A percentile compares a stretch with the other conserved stretches of the same genome.
Conservation (phyloP, 1,140 invertebrate genomes). For the Paracyclopina nana region DNA sequence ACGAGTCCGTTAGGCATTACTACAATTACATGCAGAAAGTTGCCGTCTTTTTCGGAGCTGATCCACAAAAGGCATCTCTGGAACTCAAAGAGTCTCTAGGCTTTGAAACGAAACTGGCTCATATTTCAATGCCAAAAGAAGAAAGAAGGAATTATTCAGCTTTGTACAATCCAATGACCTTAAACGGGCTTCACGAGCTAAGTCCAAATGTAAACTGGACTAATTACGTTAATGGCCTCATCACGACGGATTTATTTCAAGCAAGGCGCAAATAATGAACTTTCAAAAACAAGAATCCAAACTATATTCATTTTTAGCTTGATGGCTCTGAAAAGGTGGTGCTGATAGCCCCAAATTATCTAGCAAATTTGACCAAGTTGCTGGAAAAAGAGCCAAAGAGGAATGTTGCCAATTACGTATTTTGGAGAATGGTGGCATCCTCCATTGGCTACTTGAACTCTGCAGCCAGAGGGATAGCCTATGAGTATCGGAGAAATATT, state of each 20-base stretch:
- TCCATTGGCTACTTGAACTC: background rate
- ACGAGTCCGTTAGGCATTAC: background rate
- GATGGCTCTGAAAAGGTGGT: background rate
- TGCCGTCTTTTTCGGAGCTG: background rate
- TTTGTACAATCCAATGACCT: background rate
- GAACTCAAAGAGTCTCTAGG: background rate
- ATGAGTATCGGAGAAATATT: background rate
- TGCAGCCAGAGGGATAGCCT: background rate
- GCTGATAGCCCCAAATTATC: background rate
- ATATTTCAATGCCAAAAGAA: background rate
- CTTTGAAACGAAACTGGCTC: background rate
- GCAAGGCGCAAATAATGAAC: background rate
- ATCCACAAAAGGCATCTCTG: background rate
- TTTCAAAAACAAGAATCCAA: background rate
- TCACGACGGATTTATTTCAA: background rate
- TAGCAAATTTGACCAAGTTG: background rate
- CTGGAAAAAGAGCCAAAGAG: background rate
- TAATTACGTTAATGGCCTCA: background rate
- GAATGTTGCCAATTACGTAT: background rate
- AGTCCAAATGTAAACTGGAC: background rate
- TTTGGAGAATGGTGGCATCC: background rate
- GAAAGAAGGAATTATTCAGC: background rate
- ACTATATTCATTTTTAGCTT: background rate
- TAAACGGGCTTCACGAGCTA: background rate
- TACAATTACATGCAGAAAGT: background rate